Evolutionary conservation across 1,140 invertebrate species (phyloP).

Genomic region (Trichogramma pretiosum): DNA sequence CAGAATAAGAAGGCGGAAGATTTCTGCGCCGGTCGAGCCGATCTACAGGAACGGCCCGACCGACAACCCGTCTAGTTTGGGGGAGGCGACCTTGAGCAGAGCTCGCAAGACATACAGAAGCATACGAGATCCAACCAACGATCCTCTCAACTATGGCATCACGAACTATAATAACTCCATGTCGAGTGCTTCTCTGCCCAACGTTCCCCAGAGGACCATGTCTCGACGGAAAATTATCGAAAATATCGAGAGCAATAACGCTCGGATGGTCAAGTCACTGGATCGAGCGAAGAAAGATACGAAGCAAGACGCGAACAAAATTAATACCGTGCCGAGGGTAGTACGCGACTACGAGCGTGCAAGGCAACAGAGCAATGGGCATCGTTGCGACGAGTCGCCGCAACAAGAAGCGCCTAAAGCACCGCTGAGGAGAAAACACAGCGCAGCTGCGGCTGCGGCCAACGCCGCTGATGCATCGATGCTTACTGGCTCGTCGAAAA

Average conservation of each 20-base stretch:
- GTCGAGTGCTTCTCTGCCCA: not conserved
- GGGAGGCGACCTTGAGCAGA: conserved; percentile 3
- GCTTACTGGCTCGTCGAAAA: conserved; percentile 22
- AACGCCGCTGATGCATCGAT: not conserved
- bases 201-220: conserved; percentile 24
- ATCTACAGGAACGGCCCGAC: not conserved
- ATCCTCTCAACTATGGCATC: conserved; percentile 18
- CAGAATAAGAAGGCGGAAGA: conserved; percentile 35
- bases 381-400: not conserved
- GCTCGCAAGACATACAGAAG: conserved; percentile 19
- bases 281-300: conserved; percentile 14
- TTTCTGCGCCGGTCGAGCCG: conserved; percentile 25
- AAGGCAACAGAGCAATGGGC: conserved; percentile 16
- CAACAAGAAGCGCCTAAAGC: conserved; percentile 5
- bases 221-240: conserved; percentile 36
- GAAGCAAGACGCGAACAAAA: no score
- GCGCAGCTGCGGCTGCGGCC: not conserved
- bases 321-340: no score
- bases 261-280: conserved; percentile 19
- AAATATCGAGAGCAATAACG: conserved; percentile 28
- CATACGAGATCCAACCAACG: conserved; percentile 28
- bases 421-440: not conserved
- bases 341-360: not conserved
- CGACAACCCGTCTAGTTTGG: not conserved
- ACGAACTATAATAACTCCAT: not conserved